Evolutionary conservation across 2,113 vertebrate genomes (phyloP).

Genomic region (Zosterops pallidus): DNA sequence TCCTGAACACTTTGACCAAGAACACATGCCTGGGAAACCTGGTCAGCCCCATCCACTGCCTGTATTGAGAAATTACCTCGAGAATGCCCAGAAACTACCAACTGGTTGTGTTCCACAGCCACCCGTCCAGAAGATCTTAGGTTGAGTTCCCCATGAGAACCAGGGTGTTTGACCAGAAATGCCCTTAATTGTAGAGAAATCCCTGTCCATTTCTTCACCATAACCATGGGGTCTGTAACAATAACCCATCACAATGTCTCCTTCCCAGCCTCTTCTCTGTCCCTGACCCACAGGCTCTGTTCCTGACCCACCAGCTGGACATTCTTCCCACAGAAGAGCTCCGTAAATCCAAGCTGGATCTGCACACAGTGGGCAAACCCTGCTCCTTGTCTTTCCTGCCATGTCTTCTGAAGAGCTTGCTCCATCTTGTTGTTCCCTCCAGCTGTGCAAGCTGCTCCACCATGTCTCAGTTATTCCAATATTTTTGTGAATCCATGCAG

Average conservation of each 20-base stretch:
- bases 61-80: neutral
- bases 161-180: neutral
- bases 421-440: neutral
- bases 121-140: neutral
- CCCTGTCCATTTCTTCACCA: neutral
- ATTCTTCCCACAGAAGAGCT: neutral
- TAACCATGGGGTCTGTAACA: neutral
- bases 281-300: neutral
- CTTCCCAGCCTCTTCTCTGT: neutral
- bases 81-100: neutral
- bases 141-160: neutral
- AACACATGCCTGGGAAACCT: neutral
- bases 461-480: neutral
- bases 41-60: too few relatives aligned
- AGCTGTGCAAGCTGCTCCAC: neutral
- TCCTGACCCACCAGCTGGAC: neutral
- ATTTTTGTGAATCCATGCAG: neutral
- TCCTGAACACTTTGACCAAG: neutral
- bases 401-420: neutral
- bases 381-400: neutral
- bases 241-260: neutral
- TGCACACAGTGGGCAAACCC: neutral
- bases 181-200: neutral
- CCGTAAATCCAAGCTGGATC: accelerated
- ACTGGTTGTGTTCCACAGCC: neutral